These are phyloP conservation scores for Ctenosaura bakeri DNA, from an alignment of 2,797 vertebrate species.

Conservation along the genomic window DNA sequence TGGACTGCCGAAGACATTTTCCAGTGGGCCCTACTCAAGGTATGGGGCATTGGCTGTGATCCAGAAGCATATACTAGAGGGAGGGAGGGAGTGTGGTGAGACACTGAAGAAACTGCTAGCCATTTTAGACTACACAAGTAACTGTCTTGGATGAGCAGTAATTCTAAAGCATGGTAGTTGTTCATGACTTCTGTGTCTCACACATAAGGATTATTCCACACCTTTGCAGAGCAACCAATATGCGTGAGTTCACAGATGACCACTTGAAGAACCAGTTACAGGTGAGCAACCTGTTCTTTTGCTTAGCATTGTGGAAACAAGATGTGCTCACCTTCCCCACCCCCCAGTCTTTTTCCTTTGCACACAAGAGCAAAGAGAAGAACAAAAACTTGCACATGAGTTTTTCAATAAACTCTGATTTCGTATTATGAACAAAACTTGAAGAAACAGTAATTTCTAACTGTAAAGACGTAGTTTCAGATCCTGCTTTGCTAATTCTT, in stretches of 20 bases:
- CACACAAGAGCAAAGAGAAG: neutral
- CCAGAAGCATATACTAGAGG: neutral
- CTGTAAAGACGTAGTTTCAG: neutral
- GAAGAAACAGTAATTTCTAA: neutral
- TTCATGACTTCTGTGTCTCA: no score
- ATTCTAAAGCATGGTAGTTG: neutral
- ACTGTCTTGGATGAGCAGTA: neutral
- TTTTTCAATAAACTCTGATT: neutral
- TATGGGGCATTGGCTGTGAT: neutral
- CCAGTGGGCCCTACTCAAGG: neutral
- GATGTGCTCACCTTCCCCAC: neutral
- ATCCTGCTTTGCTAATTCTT: neutral
- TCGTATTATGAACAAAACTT: neutral
- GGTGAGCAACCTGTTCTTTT: no score
- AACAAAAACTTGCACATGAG: neutral
- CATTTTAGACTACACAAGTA: neutral
- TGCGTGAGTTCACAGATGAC: no score
- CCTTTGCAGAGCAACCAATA: no score
- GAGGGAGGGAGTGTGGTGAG: neutral
- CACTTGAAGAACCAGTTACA: no score
- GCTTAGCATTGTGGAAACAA: neutral
- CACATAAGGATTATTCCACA: no score
- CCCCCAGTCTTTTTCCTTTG: neutral
- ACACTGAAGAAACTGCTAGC: neutral
- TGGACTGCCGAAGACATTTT: neutral